Evolutionary conservation across 1,140 invertebrate species (phyloP).

Genomic region (Neodiprion lecontei): DNA sequence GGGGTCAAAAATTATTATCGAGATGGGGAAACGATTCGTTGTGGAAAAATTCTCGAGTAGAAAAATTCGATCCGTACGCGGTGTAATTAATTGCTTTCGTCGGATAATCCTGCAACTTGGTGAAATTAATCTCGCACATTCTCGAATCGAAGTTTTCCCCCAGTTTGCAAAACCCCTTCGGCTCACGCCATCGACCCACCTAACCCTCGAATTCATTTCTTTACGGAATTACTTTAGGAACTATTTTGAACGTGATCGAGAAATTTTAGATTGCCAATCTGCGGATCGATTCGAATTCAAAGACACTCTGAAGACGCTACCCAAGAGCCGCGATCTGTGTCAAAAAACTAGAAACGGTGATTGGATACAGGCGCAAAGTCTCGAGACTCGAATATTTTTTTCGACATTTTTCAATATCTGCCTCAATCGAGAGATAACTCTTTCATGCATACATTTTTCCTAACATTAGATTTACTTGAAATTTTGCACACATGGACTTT

Average conservation of each 20-base stretch:
- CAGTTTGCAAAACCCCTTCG: neutral
- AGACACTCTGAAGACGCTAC: neutral
- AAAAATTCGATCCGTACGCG: neutral
- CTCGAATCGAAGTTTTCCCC: neutral
- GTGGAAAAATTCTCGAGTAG: neutral
- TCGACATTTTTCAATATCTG: too few relatives aligned
- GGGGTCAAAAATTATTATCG: too few relatives aligned
- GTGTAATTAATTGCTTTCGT: neutral
- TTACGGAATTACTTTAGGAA: constrained; percentile 7
- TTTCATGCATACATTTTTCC: too few relatives aligned
- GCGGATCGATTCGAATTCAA: neutral
- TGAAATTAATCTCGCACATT: neutral
- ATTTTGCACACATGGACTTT: too few relatives aligned
- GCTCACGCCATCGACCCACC: neutral
- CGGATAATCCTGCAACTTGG: neutral
- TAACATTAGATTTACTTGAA: too few relatives aligned
- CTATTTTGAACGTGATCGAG: neutral
- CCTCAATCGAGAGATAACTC: too few relatives aligned
- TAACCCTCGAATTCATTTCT: constrained; percentile 1
- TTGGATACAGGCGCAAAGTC: too few relatives aligned
- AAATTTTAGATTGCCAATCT: neutral
- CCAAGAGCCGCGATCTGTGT: too few relatives aligned
- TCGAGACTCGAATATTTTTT: too few relatives aligned
- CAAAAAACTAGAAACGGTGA: too few relatives aligned
- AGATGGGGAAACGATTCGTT: too few relatives aligned